Base-by-base conservation (phyloP, 2,797 vertebrate species). In the Garrulus glandarius region DNA sequence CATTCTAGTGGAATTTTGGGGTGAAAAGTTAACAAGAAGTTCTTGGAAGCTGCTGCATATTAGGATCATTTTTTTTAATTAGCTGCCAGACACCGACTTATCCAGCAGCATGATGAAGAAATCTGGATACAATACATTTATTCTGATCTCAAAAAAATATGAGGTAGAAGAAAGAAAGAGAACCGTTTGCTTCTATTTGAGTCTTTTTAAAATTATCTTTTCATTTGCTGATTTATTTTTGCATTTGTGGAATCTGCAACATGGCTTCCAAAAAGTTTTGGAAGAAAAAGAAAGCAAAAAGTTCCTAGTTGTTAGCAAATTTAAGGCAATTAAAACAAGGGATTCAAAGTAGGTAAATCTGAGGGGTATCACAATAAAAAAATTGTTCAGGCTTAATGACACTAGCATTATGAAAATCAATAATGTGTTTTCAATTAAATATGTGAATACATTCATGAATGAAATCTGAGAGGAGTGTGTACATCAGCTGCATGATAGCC, bases 361-460 rank as follows among this genome's bases (percentile, higher is more conserved):
- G 61, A 84, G 20, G 60, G 7, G 11, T 69, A 65, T 63, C n/a
- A 76, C 29, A 36, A 47, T 27, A 15, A 59, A 86, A 65, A 71
- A 36, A 10, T 7, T 37, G 19, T 41, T 65, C 34, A 39, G 32
- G 5, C 34, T 82, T 79, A 65, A 65, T 64, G 43, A 61, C 8
- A 12, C 17, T 21, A 67, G 4, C 7, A 5, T 41, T 49, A 60
- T 10, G 5, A 78, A 68, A 84, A 46, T 56, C 15, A 49, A 13
- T 39, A 36, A 56, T n/a, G 10, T 72, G 3, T 69, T 93, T 95
- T 69, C 68, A 85, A 37, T 34, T 69, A 84, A 61, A 60, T 87
- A 41, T 3, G 6, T 56, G 26, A 49, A 27, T n/a, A 46, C 0
- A 0, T 53, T 29, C 23, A 46, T 37, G 23, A 76, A 49, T 0